Evolutionary conservation across 2,113 vertebrate genomes (phyloP).

Genomic region (Scopus umbretta): DNA sequence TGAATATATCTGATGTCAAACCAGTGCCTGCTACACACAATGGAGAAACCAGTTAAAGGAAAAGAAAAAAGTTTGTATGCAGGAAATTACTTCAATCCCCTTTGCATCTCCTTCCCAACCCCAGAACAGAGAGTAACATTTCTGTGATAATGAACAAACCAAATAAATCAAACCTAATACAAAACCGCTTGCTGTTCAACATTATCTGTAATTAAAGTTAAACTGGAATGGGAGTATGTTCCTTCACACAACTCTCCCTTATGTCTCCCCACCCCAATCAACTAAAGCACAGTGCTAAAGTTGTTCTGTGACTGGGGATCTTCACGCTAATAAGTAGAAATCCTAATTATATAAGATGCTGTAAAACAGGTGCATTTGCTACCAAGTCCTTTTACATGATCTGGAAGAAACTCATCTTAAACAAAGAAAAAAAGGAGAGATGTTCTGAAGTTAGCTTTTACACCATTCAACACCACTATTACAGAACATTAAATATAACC

Average conservation of each 20-base stretch:
- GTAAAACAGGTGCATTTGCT: not conserved
- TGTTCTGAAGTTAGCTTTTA: not conserved
- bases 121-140: not conserved
- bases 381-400: not conserved
- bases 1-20: not conserved
- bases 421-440: not conserved
- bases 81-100: not conserved
- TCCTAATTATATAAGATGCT: not conserved
- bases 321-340: not conserved
- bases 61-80: not conserved
- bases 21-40: not conserved
- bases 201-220: slow-evolving; percentile 35
- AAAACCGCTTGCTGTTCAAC: not conserved
- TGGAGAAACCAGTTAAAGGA: not conserved
- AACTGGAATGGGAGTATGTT: slow-evolving; percentile 17
- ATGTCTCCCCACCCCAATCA: not conserved
- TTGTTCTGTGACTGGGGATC: not conserved
- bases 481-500: not conserved
- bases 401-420: not conserved
- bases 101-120: not conserved
- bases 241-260: not conserved
- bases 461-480: not conserved
- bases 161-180: slow-evolving; percentile 11
- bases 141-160: not conserved
- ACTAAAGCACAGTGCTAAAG: not conserved